Evolutionary conservation across 2,888 invertebrate species (phyloP).

Genomic region (Alentia gelatinosa): DNA sequence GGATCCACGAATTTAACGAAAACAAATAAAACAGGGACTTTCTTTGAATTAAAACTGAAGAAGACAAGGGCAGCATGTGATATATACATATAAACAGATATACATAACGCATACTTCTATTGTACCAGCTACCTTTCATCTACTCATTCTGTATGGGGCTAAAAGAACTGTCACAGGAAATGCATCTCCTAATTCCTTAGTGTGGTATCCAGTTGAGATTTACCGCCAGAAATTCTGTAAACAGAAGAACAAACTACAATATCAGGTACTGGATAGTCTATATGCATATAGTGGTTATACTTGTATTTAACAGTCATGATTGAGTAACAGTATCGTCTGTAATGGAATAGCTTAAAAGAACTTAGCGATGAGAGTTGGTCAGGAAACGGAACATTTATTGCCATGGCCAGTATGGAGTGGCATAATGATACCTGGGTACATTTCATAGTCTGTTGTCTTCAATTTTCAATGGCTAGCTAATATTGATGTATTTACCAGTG

Average conservation of each 20-base stretch:
- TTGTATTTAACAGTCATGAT: background rate
- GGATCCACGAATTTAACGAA: background rate
- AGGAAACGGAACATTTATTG: too few relatives aligned
- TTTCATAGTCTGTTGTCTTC: background rate
- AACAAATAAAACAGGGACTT: background rate
- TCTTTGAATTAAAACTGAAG: background rate
- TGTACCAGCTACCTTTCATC: background rate
- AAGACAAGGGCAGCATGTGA: conserved; percentile 1
- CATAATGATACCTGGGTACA: too few relatives aligned
- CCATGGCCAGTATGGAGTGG: too few relatives aligned
- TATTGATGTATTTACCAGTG: background rate
- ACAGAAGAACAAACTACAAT: background rate
- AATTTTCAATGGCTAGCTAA: background rate
- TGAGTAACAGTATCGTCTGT: background rate
- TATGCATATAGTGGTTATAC: too few relatives aligned
- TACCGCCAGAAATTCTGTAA: background rate
- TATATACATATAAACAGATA: background rate
- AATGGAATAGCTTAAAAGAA: background rate
- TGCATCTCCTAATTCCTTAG: too few relatives aligned
- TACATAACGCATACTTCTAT: background rate
- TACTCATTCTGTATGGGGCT: background rate
- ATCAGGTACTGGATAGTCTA: too few relatives aligned
- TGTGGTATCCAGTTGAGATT: conserved; percentile 3
- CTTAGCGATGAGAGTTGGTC: background rate
- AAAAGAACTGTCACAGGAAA: too few relatives aligned